Conservation (phyloP, 2,797 vertebrate species). For the Mareca strepera region DNA sequence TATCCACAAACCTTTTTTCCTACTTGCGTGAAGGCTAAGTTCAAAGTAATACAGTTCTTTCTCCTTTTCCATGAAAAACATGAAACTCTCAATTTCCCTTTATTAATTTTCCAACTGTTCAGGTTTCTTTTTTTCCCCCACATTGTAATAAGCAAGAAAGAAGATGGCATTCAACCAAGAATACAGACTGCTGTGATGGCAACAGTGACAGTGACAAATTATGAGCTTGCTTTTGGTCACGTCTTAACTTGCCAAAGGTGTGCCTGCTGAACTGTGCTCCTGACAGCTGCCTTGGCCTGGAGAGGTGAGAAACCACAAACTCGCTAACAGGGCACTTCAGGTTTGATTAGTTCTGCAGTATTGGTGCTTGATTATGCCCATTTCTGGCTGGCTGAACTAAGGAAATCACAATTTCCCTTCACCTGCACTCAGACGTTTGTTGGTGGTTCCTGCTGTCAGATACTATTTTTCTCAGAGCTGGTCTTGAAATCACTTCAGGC, state of each 20-base stretch:
- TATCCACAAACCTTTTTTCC: neutral
- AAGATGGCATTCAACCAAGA: neutral
- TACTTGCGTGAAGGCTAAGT: neutral
- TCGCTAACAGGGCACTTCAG: neutral
- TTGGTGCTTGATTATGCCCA: neutral
- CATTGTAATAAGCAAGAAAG: neutral
- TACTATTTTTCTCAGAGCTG: neutral
- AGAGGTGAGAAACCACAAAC: neutral
- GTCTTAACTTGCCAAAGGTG: neutral
- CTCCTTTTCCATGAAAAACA: neutral
- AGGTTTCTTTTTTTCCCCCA: rapidly evolving
- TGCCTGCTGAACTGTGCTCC: neutral
- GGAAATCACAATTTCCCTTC: neutral
- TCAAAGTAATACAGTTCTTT: neutral
- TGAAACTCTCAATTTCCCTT: neutral
- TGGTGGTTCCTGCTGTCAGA: neutral
- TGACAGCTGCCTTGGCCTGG: neutral
- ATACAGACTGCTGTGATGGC: neutral
- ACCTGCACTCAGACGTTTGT: neutral
- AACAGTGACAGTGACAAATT: neutral
- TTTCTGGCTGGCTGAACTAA: neutral
- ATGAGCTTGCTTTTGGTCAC: neutral
- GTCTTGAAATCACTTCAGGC: neutral
- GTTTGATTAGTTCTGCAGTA: neutral
- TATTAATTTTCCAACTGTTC: neutral